Percentiles rank a stretch among this genome's conserved stretches.
Evolutionary conservation across 1,140 invertebrate species (phyloP).

Genomic region (Copidosoma floridanum): DNA sequence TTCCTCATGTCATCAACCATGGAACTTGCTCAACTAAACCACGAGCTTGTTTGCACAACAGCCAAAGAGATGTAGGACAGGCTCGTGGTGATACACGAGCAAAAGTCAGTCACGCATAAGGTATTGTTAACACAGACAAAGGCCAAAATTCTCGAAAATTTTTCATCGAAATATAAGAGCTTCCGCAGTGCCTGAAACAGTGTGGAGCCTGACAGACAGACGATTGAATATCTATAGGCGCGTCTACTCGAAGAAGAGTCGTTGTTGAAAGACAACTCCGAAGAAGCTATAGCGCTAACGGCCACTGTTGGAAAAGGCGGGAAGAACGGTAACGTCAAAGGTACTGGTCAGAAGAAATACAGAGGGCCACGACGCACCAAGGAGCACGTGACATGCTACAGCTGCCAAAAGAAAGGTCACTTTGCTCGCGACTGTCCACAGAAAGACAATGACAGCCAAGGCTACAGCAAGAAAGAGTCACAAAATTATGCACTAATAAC

Average conservation of each 20-base stretch:
- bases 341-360: neutral
- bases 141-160: slow-evolving; percentile 5
- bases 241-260: neutral
- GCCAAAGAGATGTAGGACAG: slow-evolving; percentile 25
- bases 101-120: too few relatives aligned
- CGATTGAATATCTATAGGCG: neutral
- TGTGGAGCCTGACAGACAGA: neutral
- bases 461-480: neutral
- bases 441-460: neutral
- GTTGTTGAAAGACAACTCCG: neutral
- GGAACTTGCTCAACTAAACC: slow-evolving; percentile 7
- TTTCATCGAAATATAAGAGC: slow-evolving; percentile 4
- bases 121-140: slow-evolving; percentile 20
- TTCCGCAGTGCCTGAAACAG: slow-evolving; percentile 8
- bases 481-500: neutral
- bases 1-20: slow-evolving; percentile 18
- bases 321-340: neutral
- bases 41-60: too few relatives aligned
- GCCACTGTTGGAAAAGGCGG: neutral
- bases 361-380: neutral
- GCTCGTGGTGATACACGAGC: slow-evolving; percentile 6
- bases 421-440: neutral
- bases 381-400: neutral
- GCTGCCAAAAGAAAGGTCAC: neutral
- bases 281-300: neutral